Conservation (phyloP, 2,797 vertebrate genomes). For the Sarcoramphus papa region DNA sequence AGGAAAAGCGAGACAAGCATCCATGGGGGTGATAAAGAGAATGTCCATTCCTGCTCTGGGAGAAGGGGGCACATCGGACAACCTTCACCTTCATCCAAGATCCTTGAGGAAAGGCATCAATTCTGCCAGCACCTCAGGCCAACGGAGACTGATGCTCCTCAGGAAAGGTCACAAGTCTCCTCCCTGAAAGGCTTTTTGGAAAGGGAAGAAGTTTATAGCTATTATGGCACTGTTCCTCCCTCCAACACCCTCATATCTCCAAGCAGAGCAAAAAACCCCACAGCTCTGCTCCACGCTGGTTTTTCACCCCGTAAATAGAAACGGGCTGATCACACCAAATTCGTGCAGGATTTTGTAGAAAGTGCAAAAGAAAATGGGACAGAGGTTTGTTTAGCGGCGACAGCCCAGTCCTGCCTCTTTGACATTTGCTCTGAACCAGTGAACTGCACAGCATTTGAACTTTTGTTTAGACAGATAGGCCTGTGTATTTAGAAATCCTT, state of each 20-base stretch:
- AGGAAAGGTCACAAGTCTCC: not conserved
- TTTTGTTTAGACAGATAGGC: conserved; percentile 59
- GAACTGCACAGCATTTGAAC: conserved; percentile 55
- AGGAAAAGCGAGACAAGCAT: not conserved
- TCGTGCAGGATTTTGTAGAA: not conserved
- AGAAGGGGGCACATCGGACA: fast-evolving
- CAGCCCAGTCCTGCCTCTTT: conserved; percentile 10
- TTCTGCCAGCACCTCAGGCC: not conserved
- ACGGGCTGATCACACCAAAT: not conserved
- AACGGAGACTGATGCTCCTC: not conserved
- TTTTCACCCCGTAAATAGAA: conserved; percentile 20
- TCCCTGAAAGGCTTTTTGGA: not conserved
- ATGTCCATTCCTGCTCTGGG: not conserved
- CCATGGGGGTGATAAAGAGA: not conserved
- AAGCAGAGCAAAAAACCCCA: not conserved
- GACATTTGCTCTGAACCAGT: conserved; percentile 55
- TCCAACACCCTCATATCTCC: not conserved
- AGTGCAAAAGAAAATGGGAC: not conserved
- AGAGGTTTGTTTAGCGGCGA: conserved; percentile 29
- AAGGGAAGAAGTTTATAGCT: not conserved
- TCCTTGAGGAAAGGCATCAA: not conserved
- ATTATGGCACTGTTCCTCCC: not conserved
- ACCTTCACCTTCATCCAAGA: not conserved
- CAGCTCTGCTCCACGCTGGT: not conserved
- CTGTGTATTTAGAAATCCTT: conserved; percentile 60